These are phyloP conservation scores for Sepiola atlantica DNA, from an alignment of 2,888 invertebrate genomes.

Conservation along the genomic window DNA sequence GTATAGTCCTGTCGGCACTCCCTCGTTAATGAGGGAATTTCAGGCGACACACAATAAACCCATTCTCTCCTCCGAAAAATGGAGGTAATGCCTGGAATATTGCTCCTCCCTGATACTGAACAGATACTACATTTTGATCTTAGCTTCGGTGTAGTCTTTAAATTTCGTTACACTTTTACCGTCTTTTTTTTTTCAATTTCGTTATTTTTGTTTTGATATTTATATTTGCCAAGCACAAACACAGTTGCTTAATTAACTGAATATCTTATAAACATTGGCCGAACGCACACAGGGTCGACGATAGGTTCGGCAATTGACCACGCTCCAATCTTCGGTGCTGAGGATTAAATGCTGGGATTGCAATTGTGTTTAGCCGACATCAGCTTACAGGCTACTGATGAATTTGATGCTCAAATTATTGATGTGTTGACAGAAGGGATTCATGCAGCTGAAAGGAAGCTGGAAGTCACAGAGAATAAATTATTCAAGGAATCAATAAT, in stretches of 20 bases:
- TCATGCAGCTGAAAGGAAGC: neutral
- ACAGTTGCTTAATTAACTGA: neutral
- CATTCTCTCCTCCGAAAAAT: too few species aligned
- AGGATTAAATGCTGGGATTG: constrained; percentile 63
- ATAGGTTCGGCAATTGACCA: too few species aligned
- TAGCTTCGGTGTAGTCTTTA: too few species aligned
- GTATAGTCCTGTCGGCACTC: too few species aligned
- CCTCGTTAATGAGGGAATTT: too few species aligned
- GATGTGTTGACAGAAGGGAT: neutral
- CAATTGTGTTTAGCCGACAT: constrained; percentile 66
- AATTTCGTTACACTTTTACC: too few species aligned
- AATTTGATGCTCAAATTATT: constrained; percentile 6
- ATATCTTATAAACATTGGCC: neutral
- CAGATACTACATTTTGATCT: too few species aligned
- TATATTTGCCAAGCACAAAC: neutral
- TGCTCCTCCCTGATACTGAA: too few species aligned
- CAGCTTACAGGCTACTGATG: constrained; percentile 60
- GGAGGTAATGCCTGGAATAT: too few species aligned
- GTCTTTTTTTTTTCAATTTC: too few species aligned
- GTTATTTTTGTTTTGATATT: too few species aligned
- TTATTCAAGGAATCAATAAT: neutral
- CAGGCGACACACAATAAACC: too few species aligned
- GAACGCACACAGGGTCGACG: neutral
- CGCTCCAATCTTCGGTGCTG: constrained; percentile 60
- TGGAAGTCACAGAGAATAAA: neutral